These are phyloP conservation scores for Panzeria rudis DNA, from an alignment of 2,888 invertebrate genomes.

Conservation along the genomic window DNA sequence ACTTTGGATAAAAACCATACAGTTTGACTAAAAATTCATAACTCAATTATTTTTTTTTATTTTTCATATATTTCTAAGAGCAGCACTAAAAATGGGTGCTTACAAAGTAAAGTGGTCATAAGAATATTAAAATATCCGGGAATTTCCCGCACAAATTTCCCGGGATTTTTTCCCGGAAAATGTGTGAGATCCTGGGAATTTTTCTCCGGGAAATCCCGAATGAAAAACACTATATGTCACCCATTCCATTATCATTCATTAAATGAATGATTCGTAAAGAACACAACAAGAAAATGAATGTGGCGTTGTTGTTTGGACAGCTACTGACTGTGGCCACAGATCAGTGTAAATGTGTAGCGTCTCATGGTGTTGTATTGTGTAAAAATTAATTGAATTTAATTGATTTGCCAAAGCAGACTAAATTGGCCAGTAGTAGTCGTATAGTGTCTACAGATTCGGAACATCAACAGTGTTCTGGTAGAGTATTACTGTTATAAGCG, in stretches of 20 bases:
- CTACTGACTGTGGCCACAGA: conserved; percentile 1
- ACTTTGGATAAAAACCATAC: too few species aligned
- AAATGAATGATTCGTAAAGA: conserved; percentile 73
- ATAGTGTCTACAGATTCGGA: conserved; percentile 77
- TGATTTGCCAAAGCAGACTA: conserved; percentile 84
- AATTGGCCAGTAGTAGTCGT: conserved; percentile 80
- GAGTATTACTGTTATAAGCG: background rate
- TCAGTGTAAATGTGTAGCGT: conserved; percentile 32
- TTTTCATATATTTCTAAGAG: too few species aligned
- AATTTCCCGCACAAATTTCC: too few species aligned
- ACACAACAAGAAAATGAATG: conserved; percentile 40
- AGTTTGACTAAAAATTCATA: too few species aligned
- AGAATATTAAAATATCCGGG: too few species aligned
- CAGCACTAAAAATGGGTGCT: too few species aligned
- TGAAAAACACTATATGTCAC: too few species aligned
- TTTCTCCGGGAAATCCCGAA: too few species aligned
- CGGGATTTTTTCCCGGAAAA: too few species aligned
- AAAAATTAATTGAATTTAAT: conserved; percentile 84
- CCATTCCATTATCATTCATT: conserved; percentile 83
- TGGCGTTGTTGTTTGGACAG: conserved; percentile 33
- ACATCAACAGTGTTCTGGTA: conserved; percentile 25
- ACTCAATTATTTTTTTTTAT: too few species aligned
- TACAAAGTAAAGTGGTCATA: too few species aligned
- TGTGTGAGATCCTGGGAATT: too few species aligned
- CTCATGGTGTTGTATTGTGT: conserved; percentile 75